These are phyloP conservation scores for Oedothorax gibbosus DNA, from an alignment of 1,140 invertebrate genomes.

Conservation along the genomic window DNA sequence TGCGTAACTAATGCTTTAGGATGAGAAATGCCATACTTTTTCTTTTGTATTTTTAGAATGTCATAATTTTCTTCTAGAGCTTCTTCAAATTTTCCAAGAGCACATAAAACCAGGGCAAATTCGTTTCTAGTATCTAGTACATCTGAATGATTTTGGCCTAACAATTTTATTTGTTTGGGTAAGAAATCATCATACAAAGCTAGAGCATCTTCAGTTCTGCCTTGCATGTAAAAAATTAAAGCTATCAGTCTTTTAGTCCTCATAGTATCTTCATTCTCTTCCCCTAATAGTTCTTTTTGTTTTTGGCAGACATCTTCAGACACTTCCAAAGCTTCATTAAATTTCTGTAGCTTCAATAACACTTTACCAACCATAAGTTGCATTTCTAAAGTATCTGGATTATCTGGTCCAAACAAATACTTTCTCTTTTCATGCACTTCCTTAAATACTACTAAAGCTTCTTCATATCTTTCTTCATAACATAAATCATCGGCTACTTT, in stretches of 20 bases:
- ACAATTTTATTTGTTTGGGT: conserved; percentile 60
- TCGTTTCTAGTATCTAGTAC: conserved; percentile 61
- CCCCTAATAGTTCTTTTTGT: conserved; percentile 59
- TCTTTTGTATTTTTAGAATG: conserved; percentile 6
- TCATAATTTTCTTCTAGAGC: conserved; percentile 57
- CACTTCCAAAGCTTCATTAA: conserved; percentile 62
- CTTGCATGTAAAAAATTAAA: conserved; percentile 61
- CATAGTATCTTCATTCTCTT: conserved; percentile 63
- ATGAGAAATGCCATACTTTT: background rate
- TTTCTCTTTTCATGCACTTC: conserved; percentile 49
- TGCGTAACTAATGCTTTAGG: conserved; percentile 18
- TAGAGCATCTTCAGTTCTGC: conserved; percentile 64
- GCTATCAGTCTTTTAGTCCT: conserved; percentile 62
- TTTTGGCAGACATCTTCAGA: conserved; percentile 60
- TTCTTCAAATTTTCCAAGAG: conserved; percentile 63
- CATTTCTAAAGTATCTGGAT: conserved; percentile 56
- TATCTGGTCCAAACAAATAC: conserved; percentile 50
- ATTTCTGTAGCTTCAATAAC: conserved; percentile 11
- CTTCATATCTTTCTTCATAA: conserved; percentile 45
- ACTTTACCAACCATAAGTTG: conserved; percentile 40
- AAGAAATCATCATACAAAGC: conserved; percentile 62
- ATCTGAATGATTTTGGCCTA: conserved; percentile 63
- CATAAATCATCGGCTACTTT: conserved; percentile 26
- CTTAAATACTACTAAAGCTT: conserved; percentile 44
- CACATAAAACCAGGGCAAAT: conserved; percentile 62